Percentiles rank a stretch among this genome's conserved stretches.
These are phyloP conservation scores for Pentalonia nigronervosa DNA, from an alignment of 1,140 invertebrate species.

Conservation along the genomic window DNA sequence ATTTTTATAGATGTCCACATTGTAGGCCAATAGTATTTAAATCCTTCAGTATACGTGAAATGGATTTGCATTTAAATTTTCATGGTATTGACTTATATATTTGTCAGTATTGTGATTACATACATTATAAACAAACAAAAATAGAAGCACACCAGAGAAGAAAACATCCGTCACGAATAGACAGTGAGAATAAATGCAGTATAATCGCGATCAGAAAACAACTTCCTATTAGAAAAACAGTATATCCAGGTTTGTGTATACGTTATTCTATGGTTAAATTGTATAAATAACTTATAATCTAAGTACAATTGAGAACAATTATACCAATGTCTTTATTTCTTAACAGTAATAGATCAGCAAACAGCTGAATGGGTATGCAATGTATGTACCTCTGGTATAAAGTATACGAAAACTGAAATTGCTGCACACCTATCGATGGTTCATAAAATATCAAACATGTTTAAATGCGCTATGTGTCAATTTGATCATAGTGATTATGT, in stretches of 20 bases:
- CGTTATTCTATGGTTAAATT: not conserved
- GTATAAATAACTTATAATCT: not conserved
- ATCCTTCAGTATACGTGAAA: not conserved
- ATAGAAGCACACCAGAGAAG: not conserved
- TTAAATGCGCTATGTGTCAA: constrained; percentile 16
- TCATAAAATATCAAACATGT: constrained; percentile 11
- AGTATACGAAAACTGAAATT: constrained; percentile 4
- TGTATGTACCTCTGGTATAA: not conserved
- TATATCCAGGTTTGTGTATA: not conserved
- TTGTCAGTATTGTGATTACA: constrained; percentile 42
- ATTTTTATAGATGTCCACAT: constrained; percentile 37
- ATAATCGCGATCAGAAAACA: not conserved
- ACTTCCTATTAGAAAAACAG: no score
- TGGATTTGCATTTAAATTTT: not conserved
- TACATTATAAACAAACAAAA: not conserved
- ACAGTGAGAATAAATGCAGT: not conserved
- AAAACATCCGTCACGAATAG: not conserved
- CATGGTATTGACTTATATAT: constrained; percentile 9
- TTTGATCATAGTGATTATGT: constrained; percentile 19
- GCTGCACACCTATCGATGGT: not conserved
- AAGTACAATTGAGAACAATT: not conserved
- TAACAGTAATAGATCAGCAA: no score
- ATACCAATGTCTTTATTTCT: not conserved
- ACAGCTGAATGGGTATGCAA: constrained; percentile 15
- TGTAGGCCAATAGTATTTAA: not conserved